Evolutionary conservation across 2,113 vertebrate species (phyloP).

Genomic region (Prolemur simus): DNA sequence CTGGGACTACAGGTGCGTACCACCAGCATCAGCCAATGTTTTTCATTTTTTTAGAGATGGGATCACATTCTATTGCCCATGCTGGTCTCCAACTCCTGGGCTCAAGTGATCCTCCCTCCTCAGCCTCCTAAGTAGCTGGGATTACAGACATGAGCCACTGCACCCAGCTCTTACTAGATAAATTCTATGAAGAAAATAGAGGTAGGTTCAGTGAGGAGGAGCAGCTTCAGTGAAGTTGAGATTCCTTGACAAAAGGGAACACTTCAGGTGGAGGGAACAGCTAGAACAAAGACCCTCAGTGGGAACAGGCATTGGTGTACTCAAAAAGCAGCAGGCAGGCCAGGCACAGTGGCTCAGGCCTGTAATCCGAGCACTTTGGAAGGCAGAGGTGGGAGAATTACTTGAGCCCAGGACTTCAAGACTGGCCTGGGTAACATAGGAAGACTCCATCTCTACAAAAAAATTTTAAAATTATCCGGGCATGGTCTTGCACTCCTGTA

Average conservation of each 20-base stretch:
- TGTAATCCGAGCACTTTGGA: neutral
- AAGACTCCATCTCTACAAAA: neutral
- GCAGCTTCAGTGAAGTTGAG: neutral
- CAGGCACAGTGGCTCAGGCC: neutral
- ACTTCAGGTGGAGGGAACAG: neutral
- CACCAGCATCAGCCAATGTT: too few relatives aligned
- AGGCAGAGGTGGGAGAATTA: neutral
- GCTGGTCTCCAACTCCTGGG: too few relatives aligned
- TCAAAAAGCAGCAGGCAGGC: neutral
- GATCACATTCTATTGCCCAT: too few relatives aligned
- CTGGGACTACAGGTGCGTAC: too few relatives aligned
- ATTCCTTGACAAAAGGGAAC: neutral
- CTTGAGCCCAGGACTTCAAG: neutral
- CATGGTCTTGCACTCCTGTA: too few relatives aligned
- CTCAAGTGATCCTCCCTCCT: too few relatives aligned
- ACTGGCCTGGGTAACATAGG: neutral
- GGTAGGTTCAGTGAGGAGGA: neutral
- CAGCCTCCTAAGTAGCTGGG: too few relatives aligned
- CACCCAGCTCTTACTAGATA: too few relatives aligned
- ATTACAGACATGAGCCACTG: too few relatives aligned
- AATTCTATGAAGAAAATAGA: neutral
- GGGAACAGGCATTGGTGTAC: neutral
- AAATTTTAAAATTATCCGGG: neutral
- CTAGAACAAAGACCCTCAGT: neutral
- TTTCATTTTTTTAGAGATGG: too few relatives aligned